phyloP scores from a whole-genome alignment of 2,113 vertebrate genomes.

The Saiga tatarica region DNA sequence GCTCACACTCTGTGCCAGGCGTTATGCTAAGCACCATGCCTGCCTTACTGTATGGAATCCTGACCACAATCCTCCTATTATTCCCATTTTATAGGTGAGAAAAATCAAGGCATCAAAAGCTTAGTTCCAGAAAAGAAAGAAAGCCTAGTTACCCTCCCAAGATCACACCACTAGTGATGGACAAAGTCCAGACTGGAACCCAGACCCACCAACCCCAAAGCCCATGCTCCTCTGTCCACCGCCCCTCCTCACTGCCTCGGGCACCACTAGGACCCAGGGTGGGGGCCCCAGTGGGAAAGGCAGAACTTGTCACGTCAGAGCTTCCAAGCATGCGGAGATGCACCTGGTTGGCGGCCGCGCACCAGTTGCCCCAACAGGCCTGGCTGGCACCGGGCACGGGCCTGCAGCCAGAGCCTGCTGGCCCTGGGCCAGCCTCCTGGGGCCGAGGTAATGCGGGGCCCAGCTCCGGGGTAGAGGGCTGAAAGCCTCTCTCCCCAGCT shows the following conservation, averaged over 20 bases:
- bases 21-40: neutral
- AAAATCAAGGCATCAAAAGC: neutral
- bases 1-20: neutral
- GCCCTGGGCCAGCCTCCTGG: constrained; percentile 57
- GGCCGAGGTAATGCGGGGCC: constrained; percentile 60
- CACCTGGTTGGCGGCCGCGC: constrained; percentile 65
- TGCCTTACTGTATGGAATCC: neutral
- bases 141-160: neutral
- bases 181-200: neutral
- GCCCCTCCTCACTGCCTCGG: neutral
- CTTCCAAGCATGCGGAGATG: constrained; percentile 21
- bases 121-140: neutral
- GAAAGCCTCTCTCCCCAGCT: constrained; percentile 65
- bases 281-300: constrained; percentile 22
- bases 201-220: neutral
- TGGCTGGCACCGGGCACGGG: constrained; percentile 68
- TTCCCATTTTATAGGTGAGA: neutral
- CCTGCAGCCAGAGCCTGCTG: constrained; percentile 45
- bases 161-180: neutral
- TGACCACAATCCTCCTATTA: neutral
- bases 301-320: constrained; percentile 62
- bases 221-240: neutral
- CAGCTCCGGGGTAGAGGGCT: constrained; percentile 38
- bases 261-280: neutral
- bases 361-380: constrained; percentile 72